These are phyloP conservation scores for Sminthurinus aureus DNA, from an alignment of 2,888 invertebrate genomes.

Conservation along the genomic window DNA sequence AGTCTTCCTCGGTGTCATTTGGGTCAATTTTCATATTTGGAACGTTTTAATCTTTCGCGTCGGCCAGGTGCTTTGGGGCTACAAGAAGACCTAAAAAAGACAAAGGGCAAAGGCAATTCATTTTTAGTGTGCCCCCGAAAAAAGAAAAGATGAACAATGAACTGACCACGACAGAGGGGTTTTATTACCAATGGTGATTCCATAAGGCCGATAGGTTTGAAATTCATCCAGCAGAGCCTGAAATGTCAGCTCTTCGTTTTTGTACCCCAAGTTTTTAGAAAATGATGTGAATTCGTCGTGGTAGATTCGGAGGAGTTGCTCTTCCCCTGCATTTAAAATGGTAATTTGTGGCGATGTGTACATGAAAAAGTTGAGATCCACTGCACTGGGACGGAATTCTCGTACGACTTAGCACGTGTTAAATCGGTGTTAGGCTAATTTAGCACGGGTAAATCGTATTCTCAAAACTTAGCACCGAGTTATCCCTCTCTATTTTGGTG, in stretches of 20 bases:
- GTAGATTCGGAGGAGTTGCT: constrained; percentile 48
- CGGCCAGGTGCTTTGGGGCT: constrained; percentile 43
- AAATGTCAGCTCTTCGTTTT: constrained; percentile 42
- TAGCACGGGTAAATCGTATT: neutral
- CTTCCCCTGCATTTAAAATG: constrained; percentile 47
- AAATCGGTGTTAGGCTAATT: neutral
- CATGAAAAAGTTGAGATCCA: constrained; percentile 58
- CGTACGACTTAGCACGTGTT: neutral
- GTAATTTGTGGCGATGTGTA: constrained; percentile 46
- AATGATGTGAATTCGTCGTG: constrained; percentile 51
- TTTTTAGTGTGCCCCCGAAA: too few relatives aligned
- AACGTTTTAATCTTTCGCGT: constrained; percentile 50
- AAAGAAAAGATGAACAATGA: too few relatives aligned
- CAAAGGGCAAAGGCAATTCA: too few relatives aligned
- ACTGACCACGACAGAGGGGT: too few relatives aligned
- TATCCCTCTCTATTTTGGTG: neutral
- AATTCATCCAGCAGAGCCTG: constrained; percentile 50
- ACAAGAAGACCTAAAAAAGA: constrained; percentile 43
- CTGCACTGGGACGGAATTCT: constrained; percentile 33
- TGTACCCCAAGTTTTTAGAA: constrained; percentile 45
- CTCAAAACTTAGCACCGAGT: neutral
- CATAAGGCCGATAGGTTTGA: constrained; percentile 46
- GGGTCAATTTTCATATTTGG: constrained; percentile 45
- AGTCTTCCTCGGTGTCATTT: constrained; percentile 13
- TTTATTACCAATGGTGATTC: constrained; percentile 42